Conservation (phyloP, 2,113 vertebrate species). For the Clarias gariepinus region DNA sequence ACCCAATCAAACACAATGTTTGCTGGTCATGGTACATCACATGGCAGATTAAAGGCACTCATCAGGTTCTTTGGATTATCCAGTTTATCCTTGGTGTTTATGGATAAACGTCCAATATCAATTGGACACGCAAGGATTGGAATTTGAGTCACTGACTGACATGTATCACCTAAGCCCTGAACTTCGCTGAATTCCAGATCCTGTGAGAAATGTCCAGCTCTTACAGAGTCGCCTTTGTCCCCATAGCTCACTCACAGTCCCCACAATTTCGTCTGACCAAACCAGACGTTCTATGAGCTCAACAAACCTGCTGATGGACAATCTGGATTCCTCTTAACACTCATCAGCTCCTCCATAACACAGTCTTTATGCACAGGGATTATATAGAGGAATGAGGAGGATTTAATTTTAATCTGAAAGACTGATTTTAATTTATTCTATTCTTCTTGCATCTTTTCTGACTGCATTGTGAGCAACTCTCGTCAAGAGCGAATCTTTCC, state of each 20-base stretch:
- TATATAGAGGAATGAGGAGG: neutral
- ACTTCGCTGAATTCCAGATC: constrained; percentile 6
- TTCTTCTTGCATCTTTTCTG: neutral
- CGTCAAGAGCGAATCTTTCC: neutral
- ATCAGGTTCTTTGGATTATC: neutral
- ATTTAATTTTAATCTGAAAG: neutral
- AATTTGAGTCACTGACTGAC: neutral
- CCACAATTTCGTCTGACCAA: constrained; percentile 56
- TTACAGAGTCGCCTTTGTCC: constrained; percentile 66
- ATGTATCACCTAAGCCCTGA: neutral
- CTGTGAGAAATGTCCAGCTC: constrained; percentile 29
- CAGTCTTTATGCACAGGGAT: neutral
- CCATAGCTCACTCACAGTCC: constrained; percentile 50
- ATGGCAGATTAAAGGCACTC: neutral
- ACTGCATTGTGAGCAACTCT: neutral
- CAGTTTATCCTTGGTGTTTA: neutral
- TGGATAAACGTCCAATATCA: neutral
- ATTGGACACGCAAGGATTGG: neutral
- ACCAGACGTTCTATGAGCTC: constrained; percentile 51
- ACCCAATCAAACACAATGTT: neutral
- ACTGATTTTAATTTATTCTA: neutral
- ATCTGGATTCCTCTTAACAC: constrained; percentile 45
- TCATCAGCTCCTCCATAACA: constrained; percentile 14
- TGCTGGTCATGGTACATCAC: neutral
- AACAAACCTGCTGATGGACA: constrained; percentile 56